phyloP scores from a whole-genome alignment of 2,797 vertebrate genomes.

The Gymnothorax reevesii region DNA sequence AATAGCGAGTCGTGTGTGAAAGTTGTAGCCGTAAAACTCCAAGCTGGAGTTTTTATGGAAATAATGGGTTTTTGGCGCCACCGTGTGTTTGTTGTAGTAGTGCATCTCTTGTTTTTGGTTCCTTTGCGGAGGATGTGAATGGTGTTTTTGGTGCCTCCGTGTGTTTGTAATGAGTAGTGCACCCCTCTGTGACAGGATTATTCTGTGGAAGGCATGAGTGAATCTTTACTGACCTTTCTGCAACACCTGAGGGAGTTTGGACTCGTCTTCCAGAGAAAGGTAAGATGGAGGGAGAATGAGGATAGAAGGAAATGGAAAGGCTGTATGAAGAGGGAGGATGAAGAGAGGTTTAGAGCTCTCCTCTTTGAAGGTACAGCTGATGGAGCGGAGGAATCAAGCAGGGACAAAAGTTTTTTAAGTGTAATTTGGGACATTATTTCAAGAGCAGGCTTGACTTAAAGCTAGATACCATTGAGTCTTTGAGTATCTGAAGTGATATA shows the following conservation, averaged over 20 bases:
- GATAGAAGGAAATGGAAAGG: not conserved
- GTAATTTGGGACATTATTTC: too few relatives aligned
- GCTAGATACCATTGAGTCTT: too few relatives aligned
- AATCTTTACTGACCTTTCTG: conserved; percentile 86
- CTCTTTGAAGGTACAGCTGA: too few relatives aligned
- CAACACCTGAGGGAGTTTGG: conserved; percentile 92
- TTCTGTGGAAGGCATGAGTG: conserved; percentile 93
- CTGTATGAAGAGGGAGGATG: not conserved
- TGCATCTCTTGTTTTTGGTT: conserved; percentile 24
- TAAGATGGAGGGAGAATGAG: conserved; percentile 42
- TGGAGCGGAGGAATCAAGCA: not conserved
- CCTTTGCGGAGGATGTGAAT: not conserved
- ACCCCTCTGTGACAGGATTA: conserved; percentile 79
- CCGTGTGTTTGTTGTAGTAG: not conserved
- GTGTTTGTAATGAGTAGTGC: not conserved
- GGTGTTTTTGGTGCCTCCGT: not conserved
- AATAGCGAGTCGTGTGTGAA: too few relatives aligned
- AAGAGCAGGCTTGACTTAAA: too few relatives aligned
- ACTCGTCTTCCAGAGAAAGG: conserved; percentile 93
- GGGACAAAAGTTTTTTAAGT: too few relatives aligned
- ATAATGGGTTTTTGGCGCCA: not conserved
- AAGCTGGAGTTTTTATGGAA: too few relatives aligned
- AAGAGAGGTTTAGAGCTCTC: not conserved
- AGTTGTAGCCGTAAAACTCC: too few relatives aligned
- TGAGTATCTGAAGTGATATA: too few relatives aligned